Evolutionary conservation across 2,113 vertebrate species (phyloP).

Genomic region (Coracopsis vasa): DNA sequence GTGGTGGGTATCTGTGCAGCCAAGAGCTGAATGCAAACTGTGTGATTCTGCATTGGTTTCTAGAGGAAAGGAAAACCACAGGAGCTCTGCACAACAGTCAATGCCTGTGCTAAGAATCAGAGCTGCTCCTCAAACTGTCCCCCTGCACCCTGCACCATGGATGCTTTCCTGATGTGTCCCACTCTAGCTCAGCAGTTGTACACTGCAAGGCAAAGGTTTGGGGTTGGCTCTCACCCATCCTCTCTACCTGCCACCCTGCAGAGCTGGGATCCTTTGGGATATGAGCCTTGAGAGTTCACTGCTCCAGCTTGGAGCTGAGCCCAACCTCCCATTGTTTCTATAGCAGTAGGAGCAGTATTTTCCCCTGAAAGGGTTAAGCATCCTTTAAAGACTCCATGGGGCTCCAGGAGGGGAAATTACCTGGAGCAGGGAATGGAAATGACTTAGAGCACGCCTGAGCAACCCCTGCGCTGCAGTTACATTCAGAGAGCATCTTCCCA

Average conservation of each 20-base stretch:
- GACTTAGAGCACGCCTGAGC: background rate
- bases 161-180: rapidly evolving
- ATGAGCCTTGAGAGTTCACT: background rate
- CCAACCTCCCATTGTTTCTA: background rate
- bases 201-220: background rate
- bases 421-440: background rate
- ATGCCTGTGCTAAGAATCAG: background rate
- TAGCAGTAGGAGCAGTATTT: background rate
- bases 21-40: background rate
- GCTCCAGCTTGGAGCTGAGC: background rate
- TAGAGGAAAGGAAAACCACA: background rate
- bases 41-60: background rate
- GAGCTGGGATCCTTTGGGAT: background rate
- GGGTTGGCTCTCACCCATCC: rapidly evolving
- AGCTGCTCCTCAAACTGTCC: background rate
- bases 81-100: background rate
- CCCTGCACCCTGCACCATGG: rapidly evolving
- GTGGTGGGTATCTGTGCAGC: background rate
- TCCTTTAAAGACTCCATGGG: background rate
- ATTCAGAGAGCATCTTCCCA: background rate
- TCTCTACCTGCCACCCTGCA: background rate
- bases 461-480: background rate
- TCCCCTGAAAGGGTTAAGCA: background rate
- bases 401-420: background rate
- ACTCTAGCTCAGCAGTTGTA: rapidly evolving